Evolutionary conservation across 2,797 vertebrate genomes (phyloP).

Genomic region (Oophaga sylvatica): DNA sequence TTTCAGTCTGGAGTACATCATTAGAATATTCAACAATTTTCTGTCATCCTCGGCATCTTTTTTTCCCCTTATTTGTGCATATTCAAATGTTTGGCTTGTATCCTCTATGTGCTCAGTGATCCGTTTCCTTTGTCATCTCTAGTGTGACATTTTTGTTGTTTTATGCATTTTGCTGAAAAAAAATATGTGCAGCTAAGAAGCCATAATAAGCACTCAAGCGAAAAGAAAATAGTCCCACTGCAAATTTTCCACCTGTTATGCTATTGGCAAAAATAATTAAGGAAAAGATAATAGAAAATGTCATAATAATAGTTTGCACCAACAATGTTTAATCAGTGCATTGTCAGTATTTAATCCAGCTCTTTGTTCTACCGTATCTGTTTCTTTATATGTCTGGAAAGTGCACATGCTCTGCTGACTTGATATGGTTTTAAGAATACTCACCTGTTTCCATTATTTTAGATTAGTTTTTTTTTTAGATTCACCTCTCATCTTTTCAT

Average conservation of each 20-base stretch:
- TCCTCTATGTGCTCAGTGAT: constrained; percentile 45
- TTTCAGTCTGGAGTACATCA: neutral
- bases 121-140: constrained; percentile 49
- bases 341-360: neutral
- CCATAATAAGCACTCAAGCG: constrained; percentile 11
- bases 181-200: constrained; percentile 21
- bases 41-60: constrained; percentile 10
- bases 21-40: constrained; percentile 37
- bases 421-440: constrained; percentile 22
- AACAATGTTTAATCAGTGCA: neutral
- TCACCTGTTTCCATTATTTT: constrained; percentile 55
- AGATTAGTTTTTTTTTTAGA: constrained; percentile 35
- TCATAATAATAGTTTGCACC: neutral
- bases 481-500: constrained; percentile 26
- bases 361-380: neutral
- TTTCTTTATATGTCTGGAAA: constrained; percentile 37
- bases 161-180: constrained; percentile 51
- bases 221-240: neutral
- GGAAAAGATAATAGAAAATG: neutral
- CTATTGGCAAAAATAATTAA: neutral
- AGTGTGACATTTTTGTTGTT: constrained; percentile 37
- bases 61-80: constrained; percentile 32
- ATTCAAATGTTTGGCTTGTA: constrained; percentile 47
- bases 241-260: constrained; percentile 7
- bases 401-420: neutral